Conservation (phyloP, 2,113 vertebrate genomes). For the Aspiorhynchus laticeps region DNA sequence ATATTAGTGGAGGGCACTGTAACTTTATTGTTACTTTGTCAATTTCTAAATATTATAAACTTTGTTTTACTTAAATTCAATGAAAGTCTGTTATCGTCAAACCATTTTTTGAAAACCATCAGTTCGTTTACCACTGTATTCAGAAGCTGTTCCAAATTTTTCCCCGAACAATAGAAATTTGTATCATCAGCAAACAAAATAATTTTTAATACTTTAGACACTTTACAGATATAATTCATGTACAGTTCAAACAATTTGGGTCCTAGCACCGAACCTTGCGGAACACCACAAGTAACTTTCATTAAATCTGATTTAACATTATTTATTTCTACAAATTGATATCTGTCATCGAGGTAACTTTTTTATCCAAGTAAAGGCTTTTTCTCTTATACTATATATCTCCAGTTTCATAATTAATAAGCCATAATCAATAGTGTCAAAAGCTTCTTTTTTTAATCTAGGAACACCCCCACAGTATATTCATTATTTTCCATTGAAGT, state of each 20-base stretch:
- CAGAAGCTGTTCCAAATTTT: constrained; percentile 22
- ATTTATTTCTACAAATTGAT: constrained; percentile 6
- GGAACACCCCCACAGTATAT: constrained; percentile 1
- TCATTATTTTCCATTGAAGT: constrained; percentile 23
- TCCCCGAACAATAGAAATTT: constrained; percentile 29
- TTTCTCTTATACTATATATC: neutral
- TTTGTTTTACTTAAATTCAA: constrained; percentile 1
- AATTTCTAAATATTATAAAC: too few species aligned
- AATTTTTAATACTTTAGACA: neutral
- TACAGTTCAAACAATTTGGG: constrained; percentile 16
- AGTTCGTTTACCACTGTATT: constrained; percentile 22
- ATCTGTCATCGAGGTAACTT: neutral
- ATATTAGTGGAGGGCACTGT: too few species aligned
- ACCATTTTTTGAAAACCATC: constrained; percentile 26
- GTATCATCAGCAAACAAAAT: constrained; percentile 29
- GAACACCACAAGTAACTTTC: constrained; percentile 33
- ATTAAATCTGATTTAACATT: neutral
- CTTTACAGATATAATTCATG: neutral
- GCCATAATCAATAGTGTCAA: constrained; percentile 15
- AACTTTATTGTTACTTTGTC: too few species aligned
- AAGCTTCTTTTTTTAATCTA: constrained; percentile 14
- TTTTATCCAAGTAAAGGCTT: neutral
- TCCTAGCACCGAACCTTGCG: constrained; percentile 26
- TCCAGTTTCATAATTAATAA: constrained; percentile 36
- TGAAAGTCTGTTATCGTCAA: constrained; percentile 12